Evolutionary conservation across 2,888 invertebrate species (phyloP), one percentile per base, ranked within the genome.

Genomic region (Sphinx pinastri): DNA sequence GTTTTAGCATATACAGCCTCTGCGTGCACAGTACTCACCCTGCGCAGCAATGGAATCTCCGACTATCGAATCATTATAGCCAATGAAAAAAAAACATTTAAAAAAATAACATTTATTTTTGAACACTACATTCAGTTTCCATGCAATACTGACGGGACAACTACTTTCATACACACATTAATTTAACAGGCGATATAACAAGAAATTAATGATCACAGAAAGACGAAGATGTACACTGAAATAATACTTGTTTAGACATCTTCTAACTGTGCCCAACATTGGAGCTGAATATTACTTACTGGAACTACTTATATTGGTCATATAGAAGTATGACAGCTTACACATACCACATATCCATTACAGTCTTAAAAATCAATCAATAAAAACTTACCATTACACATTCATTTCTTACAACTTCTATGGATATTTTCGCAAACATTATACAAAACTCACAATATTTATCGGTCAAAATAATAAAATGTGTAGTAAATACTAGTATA

Each of bases 61-160:
- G 38, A 38, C 5, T 8, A 25, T 25, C 25, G 25, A 38, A 8
- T 38, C 38, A 38, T 38, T 8, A 38, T 38, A 2, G 7, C 38
- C 38, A 19, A 69, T 31, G 67, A 68, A 73, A 70, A 74, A 78
- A 75, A 72, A 25, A 77, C 73, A 60, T 70, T 82, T 79, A 84
- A 88, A 92, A 93, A 93, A 91, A 93, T 92, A 93, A 90, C 89
- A 91, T 92, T 92, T 93, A 92, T 90, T 91, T 88, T 90, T 84
- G 88, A 89, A 91, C 90, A 88, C 87, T 89, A 89, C 89, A 88
- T 88, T 87, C 85, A 89, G 89, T 88, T 87, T 88, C 77, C 92
- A 92, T 93, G 92, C 92, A 93, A 89, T 90, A 88, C 89, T 89
- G 88, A 92, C 85, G 82, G 86, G 86, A 90, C 80, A 72, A 85